A percentile compares a stretch with the other conserved stretches of the same genome.
These are phyloP conservation scores for Aldabrachelys gigantea DNA, from an alignment of 2,113 vertebrate genomes.

Conservation along the genomic window DNA sequence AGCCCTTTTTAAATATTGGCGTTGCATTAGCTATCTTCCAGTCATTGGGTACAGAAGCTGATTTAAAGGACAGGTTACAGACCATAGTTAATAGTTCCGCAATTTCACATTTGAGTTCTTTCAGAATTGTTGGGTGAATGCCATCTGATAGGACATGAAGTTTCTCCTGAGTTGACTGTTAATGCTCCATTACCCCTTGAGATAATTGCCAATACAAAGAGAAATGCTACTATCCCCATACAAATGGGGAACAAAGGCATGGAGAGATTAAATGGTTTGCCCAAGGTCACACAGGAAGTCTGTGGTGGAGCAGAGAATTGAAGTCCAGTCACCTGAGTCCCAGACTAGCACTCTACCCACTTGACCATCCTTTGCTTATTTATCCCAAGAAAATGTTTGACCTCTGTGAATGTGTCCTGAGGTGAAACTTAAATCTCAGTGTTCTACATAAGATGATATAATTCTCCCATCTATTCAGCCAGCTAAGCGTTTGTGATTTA, in stretches of 20 bases:
- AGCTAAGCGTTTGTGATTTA: not conserved
- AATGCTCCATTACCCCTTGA: not conserved
- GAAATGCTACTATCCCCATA: not conserved
- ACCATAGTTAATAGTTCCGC: too few species aligned
- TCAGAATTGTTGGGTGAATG: too few species aligned
- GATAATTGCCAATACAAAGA: not conserved
- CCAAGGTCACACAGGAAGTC: not conserved
- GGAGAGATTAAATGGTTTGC: not conserved
- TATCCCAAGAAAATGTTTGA: not conserved
- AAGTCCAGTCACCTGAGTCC: not conserved
- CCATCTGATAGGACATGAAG: not conserved
- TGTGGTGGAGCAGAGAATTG: not conserved
- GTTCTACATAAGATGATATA: not conserved
- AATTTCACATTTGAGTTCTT: too few species aligned
- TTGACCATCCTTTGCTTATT: not conserved
- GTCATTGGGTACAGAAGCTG: too few species aligned
- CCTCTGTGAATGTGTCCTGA: not conserved
- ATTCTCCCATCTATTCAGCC: not conserved
- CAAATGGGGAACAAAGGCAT: too few species aligned
- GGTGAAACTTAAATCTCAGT: not conserved
- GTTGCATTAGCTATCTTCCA: too few species aligned
- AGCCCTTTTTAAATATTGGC: too few species aligned
- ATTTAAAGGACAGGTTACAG: too few species aligned
- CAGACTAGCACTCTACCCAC: not conserved
- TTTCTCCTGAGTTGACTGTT: not conserved